Conservation (phyloP, 2,113 vertebrate species). For the Eublepharis macularius region DNA sequence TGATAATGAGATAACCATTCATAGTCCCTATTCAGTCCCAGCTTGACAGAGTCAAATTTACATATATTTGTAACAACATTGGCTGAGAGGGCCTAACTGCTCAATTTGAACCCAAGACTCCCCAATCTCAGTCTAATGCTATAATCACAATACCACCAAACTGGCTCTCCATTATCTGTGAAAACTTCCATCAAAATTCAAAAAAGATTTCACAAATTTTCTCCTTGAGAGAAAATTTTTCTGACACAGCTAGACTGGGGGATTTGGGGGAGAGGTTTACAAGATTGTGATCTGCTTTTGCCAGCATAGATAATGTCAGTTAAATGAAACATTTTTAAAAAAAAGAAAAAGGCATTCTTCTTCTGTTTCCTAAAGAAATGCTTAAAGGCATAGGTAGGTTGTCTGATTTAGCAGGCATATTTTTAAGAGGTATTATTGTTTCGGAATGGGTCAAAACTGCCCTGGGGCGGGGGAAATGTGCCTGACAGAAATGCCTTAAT, state of each 20-base stretch:
- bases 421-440: neutral
- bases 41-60: too few relatives aligned
- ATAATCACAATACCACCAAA: too few relatives aligned
- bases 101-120: too few relatives aligned
- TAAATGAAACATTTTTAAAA: constrained; percentile 30
- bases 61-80: too few relatives aligned
- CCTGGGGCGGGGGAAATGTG: constrained; percentile 25
- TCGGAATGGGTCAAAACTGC: constrained; percentile 38
- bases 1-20: too few relatives aligned
- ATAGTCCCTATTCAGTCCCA: too few relatives aligned
- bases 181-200: neutral
- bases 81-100: too few relatives aligned
- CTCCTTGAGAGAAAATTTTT: constrained; percentile 33
- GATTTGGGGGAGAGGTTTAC: constrained; percentile 5
- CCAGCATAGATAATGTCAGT: constrained; percentile 9
- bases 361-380: constrained; percentile 30
- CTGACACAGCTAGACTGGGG: constrained; percentile 10
- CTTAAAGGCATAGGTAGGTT: constrained; percentile 31
- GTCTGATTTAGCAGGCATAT: constrained; percentile 36
- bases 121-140: too few relatives aligned
- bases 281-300: constrained; percentile 10
- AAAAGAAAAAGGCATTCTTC: constrained; percentile 44
- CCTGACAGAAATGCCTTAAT: neutral
- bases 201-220: constrained; percentile 23
- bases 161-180: neutral